Conservation (phyloP, 92 coral and sea anemone species). For the Anthopleura xanthogrammica region DNA sequence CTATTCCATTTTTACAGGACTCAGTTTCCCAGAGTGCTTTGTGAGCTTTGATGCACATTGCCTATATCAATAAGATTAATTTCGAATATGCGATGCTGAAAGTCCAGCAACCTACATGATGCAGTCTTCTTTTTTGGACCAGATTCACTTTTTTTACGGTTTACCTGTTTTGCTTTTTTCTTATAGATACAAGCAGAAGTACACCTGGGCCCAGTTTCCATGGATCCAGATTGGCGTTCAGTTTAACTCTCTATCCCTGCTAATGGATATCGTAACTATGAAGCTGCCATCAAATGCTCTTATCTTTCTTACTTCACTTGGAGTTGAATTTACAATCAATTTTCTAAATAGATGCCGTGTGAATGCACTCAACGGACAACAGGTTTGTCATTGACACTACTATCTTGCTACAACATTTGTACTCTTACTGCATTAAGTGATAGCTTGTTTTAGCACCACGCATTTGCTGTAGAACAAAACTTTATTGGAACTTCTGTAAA, state of each 20-base stretch:
- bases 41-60: too few relatives aligned
- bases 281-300: slow-evolving; percentile 91
- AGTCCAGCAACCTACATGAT: too few relatives aligned
- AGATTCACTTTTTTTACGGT: not conserved
- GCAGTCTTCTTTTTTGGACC: not conserved
- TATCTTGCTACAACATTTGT: too few relatives aligned
- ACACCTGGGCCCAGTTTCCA: slow-evolving; percentile 99
- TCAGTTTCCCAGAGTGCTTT: too few relatives aligned
- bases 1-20: too few relatives aligned
- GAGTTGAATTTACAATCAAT: slow-evolving; percentile 78
- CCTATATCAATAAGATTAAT: too few relatives aligned
- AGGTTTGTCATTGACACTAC: slow-evolving; percentile 46
- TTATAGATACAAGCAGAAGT: slow-evolving; percentile 89
- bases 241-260: slow-evolving; percentile 69
- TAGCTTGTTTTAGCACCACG: too few relatives aligned
- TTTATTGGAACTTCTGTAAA: not conserved
- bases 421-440: too few relatives aligned
- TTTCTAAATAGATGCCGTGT: slow-evolving; percentile 91
- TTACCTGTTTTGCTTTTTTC: too few relatives aligned
- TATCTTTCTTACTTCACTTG: slow-evolving; percentile 85
- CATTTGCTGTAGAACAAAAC: too few relatives aligned
- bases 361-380: slow-evolving; percentile 85
- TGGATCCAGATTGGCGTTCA: slow-evolving; percentile 99
- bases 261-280: slow-evolving; percentile 95
- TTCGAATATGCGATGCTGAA: too few relatives aligned